phyloP scores from a whole-genome alignment of 2,888 invertebrate species.

The Thymelicus sylvestris region DNA sequence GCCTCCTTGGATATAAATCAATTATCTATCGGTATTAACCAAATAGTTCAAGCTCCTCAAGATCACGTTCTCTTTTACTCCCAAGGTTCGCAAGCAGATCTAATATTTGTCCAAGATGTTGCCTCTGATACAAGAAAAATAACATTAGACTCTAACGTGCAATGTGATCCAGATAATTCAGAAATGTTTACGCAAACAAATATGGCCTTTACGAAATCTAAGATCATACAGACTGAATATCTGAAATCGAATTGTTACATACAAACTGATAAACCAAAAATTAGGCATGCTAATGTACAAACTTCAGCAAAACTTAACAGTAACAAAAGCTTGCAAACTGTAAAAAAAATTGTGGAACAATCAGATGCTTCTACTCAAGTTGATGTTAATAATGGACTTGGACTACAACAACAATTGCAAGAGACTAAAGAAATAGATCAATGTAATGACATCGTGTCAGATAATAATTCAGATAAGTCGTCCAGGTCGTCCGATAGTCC shows the following conservation, averaged over 20 bases:
- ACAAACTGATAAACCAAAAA: constrained; percentile 70
- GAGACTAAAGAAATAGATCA: constrained; percentile 28
- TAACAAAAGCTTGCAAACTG: constrained; percentile 61
- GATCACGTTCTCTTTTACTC: constrained; percentile 66
- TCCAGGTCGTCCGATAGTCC: constrained; percentile 69
- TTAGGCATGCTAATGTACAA: constrained; percentile 61
- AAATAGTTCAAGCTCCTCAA: constrained; percentile 71
- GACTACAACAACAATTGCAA: constrained; percentile 47
- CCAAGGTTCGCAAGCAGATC: constrained; percentile 76
- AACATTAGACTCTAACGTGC: constrained; percentile 69
- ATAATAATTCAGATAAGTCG: constrained; percentile 40
- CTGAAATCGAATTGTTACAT: constrained; percentile 54
- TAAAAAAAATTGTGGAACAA: constrained; percentile 46
- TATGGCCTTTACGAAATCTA: constrained; percentile 65
- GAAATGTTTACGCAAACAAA: constrained; percentile 77
- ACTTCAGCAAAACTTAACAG: constrained; percentile 56
- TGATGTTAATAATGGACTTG: constrained; percentile 50
- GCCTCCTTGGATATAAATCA: constrained; percentile 67
- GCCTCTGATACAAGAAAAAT: constrained; percentile 71
- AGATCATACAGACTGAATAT: constrained; percentile 65
- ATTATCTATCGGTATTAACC: constrained; percentile 69
- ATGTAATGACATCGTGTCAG: constrained; percentile 33
- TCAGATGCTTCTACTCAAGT: constrained; percentile 61
- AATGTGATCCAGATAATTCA: constrained; percentile 60
- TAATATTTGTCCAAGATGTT: constrained; percentile 68